Conservation (phyloP, 2,113 vertebrate genomes). For the Vombatus ursinus region DNA sequence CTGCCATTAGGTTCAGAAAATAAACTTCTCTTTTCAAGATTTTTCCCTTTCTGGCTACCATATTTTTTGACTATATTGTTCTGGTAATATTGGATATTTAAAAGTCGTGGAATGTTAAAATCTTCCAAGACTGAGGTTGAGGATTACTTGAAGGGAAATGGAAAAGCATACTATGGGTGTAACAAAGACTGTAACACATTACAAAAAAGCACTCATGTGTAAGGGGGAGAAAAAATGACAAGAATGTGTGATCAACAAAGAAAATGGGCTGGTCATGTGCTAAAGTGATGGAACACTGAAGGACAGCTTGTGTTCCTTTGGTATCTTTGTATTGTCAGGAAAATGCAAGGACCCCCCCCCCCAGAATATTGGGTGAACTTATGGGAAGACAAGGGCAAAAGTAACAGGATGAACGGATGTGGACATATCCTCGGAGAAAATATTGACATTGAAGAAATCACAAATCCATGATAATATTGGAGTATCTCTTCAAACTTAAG, state of each 20-base stretch:
- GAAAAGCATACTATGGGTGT: background rate
- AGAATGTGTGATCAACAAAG: background rate
- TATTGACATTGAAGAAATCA: background rate
- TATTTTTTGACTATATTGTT: slow-evolving; percentile 54
- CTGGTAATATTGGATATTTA: background rate
- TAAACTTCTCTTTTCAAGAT: slow-evolving; percentile 73
- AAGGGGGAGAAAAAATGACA: background rate
- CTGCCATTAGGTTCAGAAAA: slow-evolving; percentile 52
- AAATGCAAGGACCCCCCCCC: background rate
- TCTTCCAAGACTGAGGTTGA: background rate
- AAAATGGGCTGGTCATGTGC: background rate
- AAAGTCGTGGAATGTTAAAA: background rate
- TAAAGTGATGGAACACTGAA: background rate
- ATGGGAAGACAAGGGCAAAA: background rate
- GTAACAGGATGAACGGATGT: background rate
- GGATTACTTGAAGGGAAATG: background rate
- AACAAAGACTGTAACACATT: background rate
- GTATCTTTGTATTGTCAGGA: background rate
- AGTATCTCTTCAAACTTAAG: background rate
- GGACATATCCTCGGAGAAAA: background rate
- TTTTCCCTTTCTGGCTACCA: slow-evolving; percentile 70
- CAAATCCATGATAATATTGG: background rate
- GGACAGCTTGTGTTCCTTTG: background rate
- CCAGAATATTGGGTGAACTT: background rate
- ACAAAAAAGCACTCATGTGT: background rate